A percentile compares a stretch with the other conserved stretches of the same genome.
These are phyloP conservation scores for Shinisaurus crocodilurus DNA, from an alignment of 2,113 vertebrate species.

Conservation along the genomic window DNA sequence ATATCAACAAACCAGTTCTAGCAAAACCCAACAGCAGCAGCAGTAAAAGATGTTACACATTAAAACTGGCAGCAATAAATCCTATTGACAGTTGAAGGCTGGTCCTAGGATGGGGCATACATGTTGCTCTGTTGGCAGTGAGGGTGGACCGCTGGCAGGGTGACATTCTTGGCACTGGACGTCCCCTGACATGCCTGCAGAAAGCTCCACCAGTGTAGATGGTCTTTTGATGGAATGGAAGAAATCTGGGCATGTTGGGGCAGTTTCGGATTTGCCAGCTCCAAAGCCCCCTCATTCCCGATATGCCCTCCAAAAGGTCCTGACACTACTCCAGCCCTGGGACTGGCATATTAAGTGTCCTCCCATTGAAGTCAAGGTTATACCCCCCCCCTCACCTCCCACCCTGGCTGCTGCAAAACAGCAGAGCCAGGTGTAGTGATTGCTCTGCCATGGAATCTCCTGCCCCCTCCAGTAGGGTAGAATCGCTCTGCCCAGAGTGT, in stretches of 20 bases:
- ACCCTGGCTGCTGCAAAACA: neutral
- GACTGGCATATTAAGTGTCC: neutral
- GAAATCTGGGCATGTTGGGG: neutral
- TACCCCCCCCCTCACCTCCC: neutral
- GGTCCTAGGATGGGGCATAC: no score
- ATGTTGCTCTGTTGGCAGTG: no score
- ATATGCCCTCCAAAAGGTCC: neutral
- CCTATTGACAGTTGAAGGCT: neutral
- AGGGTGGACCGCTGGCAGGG: no score
- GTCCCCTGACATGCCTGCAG: no score
- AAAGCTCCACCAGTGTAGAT: neutral
- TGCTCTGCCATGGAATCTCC: neutral
- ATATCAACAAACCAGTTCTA: no score
- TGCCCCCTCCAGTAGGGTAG: neutral
- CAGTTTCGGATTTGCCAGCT: no score
- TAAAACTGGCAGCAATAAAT: no score
- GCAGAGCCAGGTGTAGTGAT: neutral
- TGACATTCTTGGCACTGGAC: neutral
- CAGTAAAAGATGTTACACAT: no score
- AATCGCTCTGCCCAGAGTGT: no score
- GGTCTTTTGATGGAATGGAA: neutral
- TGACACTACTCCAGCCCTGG: neutral
- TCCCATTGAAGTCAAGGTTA: neutral
- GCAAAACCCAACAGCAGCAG: no score
- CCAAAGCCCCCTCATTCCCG: no score